Evolutionary conservation across 2,113 vertebrate genomes (phyloP), one percentile per base, ranked within the genome.

Genomic region (Miniopterus natalensis): DNA sequence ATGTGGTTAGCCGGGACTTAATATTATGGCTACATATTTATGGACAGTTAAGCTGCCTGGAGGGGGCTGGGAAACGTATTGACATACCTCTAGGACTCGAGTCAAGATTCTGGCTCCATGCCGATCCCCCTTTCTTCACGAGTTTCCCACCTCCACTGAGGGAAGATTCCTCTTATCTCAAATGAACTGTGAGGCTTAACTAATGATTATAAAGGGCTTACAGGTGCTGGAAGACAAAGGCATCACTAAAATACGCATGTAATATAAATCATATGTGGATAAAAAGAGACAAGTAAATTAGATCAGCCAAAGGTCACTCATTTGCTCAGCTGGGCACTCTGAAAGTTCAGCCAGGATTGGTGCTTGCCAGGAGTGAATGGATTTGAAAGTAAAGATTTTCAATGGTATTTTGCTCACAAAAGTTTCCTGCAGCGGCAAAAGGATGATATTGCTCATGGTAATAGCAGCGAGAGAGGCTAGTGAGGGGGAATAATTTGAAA

Each of bases 351-450:
- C 78, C 84, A 92, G 94, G 83, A 73, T 92, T 88, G 63, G 87
- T 94, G 92, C 96, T 97, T 94, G 70, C 93, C 91, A 94, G 70
- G 86, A 96, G 59, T 97, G 97, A 96, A 95, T 96, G 91, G 95
- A 91, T 87, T 93, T 51, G 90, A 96, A 97, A 97, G 83, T 94
- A 95, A 97, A 96, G 96, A 95, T 97, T 97, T 97, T 96, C 96
- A 73, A n/a, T 96, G 94, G 86, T 95, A 93, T 96, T 98, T 97
- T 98, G 85, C 92, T 95, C 91, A 91, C 96, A 95, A 89, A 95
- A 97, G 88, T 4, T 96, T 90, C 96, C 95, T 68, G 57, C 27
- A 20, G 94, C 84, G 74, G 90, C 63, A 73, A 92, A 95, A 96
- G 96, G 96, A 96, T 96, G 92, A 86, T 95, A 92, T 86, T 81